phyloP scores from a whole-genome alignment of 2,888 invertebrate genomes.

The Lymantria monacha region DNA sequence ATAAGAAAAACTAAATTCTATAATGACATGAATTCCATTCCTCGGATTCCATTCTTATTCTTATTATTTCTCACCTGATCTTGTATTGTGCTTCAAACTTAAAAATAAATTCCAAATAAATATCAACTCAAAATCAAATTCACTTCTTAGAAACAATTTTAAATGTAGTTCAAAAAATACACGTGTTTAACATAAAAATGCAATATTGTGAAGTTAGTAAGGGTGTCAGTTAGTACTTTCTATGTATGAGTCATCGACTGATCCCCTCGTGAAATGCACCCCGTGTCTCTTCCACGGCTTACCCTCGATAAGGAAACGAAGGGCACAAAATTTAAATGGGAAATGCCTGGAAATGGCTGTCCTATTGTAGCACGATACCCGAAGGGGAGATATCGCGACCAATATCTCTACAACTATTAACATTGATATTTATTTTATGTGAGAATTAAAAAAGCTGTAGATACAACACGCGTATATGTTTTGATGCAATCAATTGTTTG shows the following conservation, averaged over 20 bases:
- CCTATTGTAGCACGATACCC: slow-evolving; percentile 69
- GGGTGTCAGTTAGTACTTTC: slow-evolving; percentile 19
- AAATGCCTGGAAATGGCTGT: slow-evolving; percentile 76
- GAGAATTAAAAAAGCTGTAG: slow-evolving; percentile 62
- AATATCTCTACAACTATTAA: slow-evolving; percentile 67
- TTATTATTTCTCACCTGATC: no score
- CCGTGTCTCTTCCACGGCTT: slow-evolving; percentile 36
- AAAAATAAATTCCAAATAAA: no score
- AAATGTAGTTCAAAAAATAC: slow-evolving; percentile 11
- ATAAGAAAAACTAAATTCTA: no score
- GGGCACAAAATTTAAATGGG: slow-evolving; percentile 75
- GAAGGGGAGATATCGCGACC: slow-evolving; percentile 66
- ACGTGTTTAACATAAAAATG: slow-evolving; percentile 27
- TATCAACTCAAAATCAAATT: neutral
- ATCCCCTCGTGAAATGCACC: slow-evolving; percentile 38
- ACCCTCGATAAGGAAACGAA: slow-evolving; percentile 66
- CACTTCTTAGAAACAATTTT: neutral
- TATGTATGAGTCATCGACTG: slow-evolving; percentile 46
- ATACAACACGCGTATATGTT: slow-evolving; percentile 21
- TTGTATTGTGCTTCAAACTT: no score
- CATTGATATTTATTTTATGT: slow-evolving; percentile 68
- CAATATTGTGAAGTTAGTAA: slow-evolving; percentile 21
- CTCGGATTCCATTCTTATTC: no score
- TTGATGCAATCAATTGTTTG: slow-evolving; percentile 20
- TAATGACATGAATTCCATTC: no score